A percentile compares a stretch with the other conserved stretches of the same genome.
These are phyloP conservation scores for Mycteria americana DNA, from an alignment of 2,797 vertebrate genomes.

Conservation along the genomic window DNA sequence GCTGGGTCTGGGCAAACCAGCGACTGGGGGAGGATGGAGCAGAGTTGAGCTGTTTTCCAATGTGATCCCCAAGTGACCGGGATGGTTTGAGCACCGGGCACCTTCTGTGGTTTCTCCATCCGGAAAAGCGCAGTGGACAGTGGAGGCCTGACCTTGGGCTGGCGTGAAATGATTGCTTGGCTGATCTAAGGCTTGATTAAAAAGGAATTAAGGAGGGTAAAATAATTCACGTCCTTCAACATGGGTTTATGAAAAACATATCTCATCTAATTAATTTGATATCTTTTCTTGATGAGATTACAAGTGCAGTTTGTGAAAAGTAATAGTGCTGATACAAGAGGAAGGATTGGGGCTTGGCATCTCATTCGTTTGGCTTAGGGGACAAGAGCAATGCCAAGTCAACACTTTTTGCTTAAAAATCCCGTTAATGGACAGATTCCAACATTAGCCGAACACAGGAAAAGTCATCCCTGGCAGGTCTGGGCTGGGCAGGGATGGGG, in stretches of 20 bases:
- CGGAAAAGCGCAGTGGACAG: neutral
- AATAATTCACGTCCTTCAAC: conserved; percentile 11
- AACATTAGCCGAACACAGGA: neutral
- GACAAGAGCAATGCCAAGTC: neutral
- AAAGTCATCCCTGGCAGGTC: neutral
- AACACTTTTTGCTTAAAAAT: neutral
- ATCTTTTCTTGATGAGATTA: conserved; percentile 1
- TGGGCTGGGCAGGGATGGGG: neutral
- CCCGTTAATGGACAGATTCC: neutral
- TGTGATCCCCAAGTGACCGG: neutral
- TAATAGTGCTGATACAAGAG: neutral
- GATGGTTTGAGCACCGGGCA: neutral
- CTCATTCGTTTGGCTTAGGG: neutral
- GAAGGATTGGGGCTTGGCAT: neutral
- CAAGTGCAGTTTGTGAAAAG: neutral
- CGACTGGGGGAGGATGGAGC: rapidly evolving
- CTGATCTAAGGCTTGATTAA: neutral
- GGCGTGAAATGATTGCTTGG: neutral
- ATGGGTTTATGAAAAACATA: neutral
- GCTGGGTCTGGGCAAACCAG: neutral
- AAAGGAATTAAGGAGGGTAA: conserved; percentile 10
- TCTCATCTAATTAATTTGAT: conserved; percentile 38
- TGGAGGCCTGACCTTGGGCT: neutral
- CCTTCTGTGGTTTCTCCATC: neutral
- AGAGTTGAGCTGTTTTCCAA: neutral